A percentile compares a stretch with the other conserved stretches of the same genome.
Evolutionary conservation across 2,888 invertebrate genomes (phyloP).

Genomic region (Silvanus unidentatus): DNA sequence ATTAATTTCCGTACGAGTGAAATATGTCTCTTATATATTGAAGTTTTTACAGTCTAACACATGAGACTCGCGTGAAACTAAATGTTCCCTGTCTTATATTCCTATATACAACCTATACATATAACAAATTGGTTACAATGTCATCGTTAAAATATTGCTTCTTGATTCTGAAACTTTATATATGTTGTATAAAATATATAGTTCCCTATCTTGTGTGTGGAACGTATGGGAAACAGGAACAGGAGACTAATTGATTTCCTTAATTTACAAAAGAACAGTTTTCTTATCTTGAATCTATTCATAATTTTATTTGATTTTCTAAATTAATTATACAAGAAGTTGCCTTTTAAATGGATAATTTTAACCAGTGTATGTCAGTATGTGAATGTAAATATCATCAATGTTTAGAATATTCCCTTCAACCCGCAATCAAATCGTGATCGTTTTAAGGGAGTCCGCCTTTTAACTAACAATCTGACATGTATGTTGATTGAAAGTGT

Average conservation of each 20-base stretch:
- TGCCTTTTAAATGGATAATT: too few relatives aligned
- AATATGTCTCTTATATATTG: conserved; percentile 26
- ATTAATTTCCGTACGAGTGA: conserved; percentile 19
- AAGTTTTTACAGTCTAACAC: conserved; percentile 28
- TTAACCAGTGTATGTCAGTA: too few relatives aligned
- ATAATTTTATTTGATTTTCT: too few relatives aligned
- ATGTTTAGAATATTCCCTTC: conserved; percentile 8
- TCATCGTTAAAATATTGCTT: conserved; percentile 34
- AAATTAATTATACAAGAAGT: too few relatives aligned
- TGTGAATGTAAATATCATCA: conserved; percentile 10
- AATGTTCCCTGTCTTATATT: conserved; percentile 18
- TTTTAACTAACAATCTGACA: conserved; percentile 4
- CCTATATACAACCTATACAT: conserved; percentile 22
- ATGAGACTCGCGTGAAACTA: conserved; percentile 23
- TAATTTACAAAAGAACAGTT: too few relatives aligned
- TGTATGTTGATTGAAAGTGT: conserved; percentile 43
- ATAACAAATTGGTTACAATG: conserved; percentile 33
- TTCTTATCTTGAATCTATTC: too few relatives aligned
- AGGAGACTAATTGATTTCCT: too few relatives aligned
- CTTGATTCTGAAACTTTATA: conserved; percentile 28
- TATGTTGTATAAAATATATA: conserved; percentile 18
- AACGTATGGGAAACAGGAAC: background rate
- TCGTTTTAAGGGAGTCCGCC: conserved; percentile 1
- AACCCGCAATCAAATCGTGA: conserved; percentile 7
- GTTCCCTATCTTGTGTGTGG: conserved; percentile 13